Evolutionary conservation across 2,113 vertebrate species (phyloP).

Genomic region (Poeciliopsis retropinna): DNA sequence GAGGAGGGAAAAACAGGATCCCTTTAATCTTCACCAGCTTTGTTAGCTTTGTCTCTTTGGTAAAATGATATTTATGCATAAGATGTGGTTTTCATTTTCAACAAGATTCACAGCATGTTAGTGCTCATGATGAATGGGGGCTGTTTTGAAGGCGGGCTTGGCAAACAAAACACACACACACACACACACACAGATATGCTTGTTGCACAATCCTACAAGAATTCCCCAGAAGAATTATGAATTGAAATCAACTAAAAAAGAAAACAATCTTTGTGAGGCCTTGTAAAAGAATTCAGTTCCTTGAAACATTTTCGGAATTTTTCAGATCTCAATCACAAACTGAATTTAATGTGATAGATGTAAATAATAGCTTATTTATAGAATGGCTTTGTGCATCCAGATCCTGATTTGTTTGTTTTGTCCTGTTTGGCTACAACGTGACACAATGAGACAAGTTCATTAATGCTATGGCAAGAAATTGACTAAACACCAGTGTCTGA

Average conservation of each 20-base stretch:
- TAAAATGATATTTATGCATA: constrained; percentile 2
- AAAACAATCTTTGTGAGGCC: not conserved
- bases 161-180: not conserved
- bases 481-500: too few relatives aligned
- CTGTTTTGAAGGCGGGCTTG: not conserved
- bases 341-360: not conserved
- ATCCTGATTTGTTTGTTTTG: too few relatives aligned
- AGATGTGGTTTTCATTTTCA: constrained; percentile 25
- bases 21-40: constrained; percentile 28
- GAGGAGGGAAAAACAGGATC: constrained; percentile 13
- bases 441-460: too few relatives aligned
- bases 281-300: not conserved
- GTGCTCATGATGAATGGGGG: not conserved
- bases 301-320: not conserved
- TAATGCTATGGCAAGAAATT: too few relatives aligned
- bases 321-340: not conserved
- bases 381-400: not conserved
- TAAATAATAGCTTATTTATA: not conserved
- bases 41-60: constrained; percentile 31
- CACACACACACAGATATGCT: not conserved
- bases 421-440: too few relatives aligned
- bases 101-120: constrained; percentile 8
- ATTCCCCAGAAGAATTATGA: not conserved
- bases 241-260: not conserved
- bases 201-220: not conserved